Evolutionary conservation across 2,888 invertebrate species (phyloP).

Genomic region (Drosophila nigritarsus): DNA sequence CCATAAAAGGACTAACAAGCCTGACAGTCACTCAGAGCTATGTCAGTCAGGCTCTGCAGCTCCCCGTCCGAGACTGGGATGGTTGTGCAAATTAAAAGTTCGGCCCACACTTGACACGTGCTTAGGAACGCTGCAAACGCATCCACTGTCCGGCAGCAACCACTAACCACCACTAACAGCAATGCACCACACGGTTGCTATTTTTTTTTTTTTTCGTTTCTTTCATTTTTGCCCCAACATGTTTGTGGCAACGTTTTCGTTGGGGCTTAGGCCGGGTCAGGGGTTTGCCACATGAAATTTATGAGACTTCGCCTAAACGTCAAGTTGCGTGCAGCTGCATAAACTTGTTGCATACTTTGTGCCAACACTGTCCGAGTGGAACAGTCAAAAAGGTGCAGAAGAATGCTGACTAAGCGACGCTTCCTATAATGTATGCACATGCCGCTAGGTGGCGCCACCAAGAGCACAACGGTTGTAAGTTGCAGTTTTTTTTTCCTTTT

Average conservation of each 20-base stretch:
- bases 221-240: conserved; percentile 6
- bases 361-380: conserved; percentile 3
- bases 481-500: neutral
- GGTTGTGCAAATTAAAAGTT: conserved; percentile 78
- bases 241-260: conserved; percentile 24
- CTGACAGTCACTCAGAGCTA: conserved; percentile 76
- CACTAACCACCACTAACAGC: neutral
- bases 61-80: conserved; percentile 1
- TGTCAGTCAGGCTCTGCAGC: conserved; percentile 59
- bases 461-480: neutral
- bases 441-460: conserved; percentile 5
- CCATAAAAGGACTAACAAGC: conserved; percentile 70
- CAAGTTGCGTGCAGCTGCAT: conserved; percentile 73
- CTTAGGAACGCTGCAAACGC: conserved; percentile 57
- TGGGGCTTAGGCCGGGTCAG: neutral
- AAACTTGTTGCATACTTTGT: conserved; percentile 74
- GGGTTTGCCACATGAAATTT: conserved; percentile 63
- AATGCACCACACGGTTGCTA: conserved; percentile 18
- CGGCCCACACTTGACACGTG: conserved; percentile 79
- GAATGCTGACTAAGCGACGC: conserved; percentile 23
- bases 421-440: conserved; percentile 1
- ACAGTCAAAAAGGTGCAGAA: conserved; percentile 3
- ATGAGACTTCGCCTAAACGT: conserved; percentile 58
- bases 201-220: conserved; percentile 9
- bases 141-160: neutral